These are phyloP conservation scores for Fundulus diaphanus DNA, from an alignment of 2,797 vertebrate genomes.

Conservation along the genomic window DNA sequence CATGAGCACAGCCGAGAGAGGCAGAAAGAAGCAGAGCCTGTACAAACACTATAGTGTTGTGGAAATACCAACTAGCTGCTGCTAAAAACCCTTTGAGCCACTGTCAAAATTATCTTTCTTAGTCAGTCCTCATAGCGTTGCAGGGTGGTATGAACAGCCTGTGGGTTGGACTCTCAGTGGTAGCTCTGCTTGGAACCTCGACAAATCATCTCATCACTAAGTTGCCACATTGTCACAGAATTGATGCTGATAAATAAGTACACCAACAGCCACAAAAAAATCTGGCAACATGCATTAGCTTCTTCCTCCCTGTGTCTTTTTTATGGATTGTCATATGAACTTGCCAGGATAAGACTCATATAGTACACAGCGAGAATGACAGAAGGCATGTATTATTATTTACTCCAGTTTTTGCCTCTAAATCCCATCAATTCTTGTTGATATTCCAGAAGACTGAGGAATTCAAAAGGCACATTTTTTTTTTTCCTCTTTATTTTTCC, in stretches of 20 bases:
- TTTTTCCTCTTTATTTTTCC: not conserved
- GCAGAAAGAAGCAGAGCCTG: conserved; percentile 14
- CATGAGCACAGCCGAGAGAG: not conserved
- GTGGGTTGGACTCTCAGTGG: conserved; percentile 50
- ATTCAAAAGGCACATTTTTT: not conserved
- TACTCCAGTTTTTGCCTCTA: not conserved
- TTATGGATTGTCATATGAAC: conserved; percentile 59
- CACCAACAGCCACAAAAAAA: conserved; percentile 49
- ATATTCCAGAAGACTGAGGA: not conserved
- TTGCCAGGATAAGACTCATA: conserved; percentile 81
- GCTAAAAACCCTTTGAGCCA: conserved; percentile 70
- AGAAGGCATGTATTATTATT: not conserved
- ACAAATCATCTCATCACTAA: conserved; percentile 43
- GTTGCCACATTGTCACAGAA: conserved; percentile 8
- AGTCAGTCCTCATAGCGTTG: conserved; percentile 60
- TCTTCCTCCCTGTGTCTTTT: conserved; percentile 48
- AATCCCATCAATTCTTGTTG: not conserved
- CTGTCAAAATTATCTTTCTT: conserved; percentile 75
- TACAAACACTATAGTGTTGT: conserved; percentile 39
- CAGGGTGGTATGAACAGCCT: conserved; percentile 49
- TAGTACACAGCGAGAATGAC: conserved; percentile 59
- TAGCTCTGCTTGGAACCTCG: conserved; percentile 49
- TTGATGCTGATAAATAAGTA: conserved; percentile 31
- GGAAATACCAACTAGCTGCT: conserved; percentile 63
- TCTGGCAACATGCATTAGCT: conserved; percentile 38